A percentile compares a stretch with the other conserved stretches of the same genome.
Conservation (phyloP, 2,888 invertebrate genomes). For the Timandra comae region DNA sequence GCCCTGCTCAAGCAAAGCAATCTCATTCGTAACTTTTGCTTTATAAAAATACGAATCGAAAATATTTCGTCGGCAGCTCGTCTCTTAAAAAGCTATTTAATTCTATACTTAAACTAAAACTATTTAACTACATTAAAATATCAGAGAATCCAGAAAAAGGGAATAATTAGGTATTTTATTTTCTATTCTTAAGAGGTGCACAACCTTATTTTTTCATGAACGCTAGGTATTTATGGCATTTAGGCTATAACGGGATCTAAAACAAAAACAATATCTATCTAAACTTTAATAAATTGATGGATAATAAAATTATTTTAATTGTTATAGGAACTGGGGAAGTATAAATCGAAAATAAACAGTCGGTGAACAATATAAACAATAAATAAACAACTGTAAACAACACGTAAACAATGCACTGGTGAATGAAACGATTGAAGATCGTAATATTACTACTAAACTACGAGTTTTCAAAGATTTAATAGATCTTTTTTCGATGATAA, state of each 20-base stretch:
- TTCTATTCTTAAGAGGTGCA: slow-evolving; percentile 73
- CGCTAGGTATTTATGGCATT: slow-evolving; percentile 69
- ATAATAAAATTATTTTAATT: slow-evolving; percentile 43
- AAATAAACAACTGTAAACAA: slow-evolving; percentile 7
- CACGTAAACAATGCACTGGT: slow-evolving; percentile 18
- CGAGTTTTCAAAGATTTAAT: slow-evolving; percentile 28
- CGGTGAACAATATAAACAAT: slow-evolving; percentile 16
- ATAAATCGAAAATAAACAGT: slow-evolving; percentile 31
- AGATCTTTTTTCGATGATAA: slow-evolving; percentile 47
- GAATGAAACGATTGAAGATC: slow-evolving; percentile 31
- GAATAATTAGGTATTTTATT: slow-evolving; percentile 67
- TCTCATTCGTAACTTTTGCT: slow-evolving; percentile 74
- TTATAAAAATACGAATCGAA: slow-evolving; percentile 77
- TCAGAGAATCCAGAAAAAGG: slow-evolving; percentile 76
- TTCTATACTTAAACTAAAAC: slow-evolving; percentile 67
- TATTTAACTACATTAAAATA: slow-evolving; percentile 70
- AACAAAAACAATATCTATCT: slow-evolving; percentile 39
- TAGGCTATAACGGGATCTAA: slow-evolving; percentile 59
- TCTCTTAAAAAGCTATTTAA: slow-evolving; percentile 73
- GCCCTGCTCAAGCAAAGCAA: slow-evolving; percentile 75
- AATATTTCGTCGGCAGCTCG: slow-evolving; percentile 71
- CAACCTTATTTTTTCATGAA: slow-evolving; percentile 76
- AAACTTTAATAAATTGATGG: slow-evolving; percentile 45
- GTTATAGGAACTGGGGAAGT: slow-evolving; percentile 64
- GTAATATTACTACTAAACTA: slow-evolving; percentile 42